Conservation (phyloP, 2,113 vertebrate species). For the Gallinago undulata region DNA sequence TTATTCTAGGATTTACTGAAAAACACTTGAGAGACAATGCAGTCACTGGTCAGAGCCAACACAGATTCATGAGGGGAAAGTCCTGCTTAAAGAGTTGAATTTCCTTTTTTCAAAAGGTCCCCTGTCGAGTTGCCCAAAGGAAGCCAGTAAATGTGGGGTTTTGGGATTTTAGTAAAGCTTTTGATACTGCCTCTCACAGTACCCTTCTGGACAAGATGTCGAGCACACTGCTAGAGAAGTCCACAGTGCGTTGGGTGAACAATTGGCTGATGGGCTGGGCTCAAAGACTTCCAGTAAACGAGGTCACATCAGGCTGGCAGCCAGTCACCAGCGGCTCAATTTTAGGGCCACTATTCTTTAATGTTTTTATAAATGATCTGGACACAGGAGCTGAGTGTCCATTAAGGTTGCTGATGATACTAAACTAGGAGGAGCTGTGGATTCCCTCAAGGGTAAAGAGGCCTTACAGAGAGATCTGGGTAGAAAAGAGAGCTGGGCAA, state of each 20-base stretch:
- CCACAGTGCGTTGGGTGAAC: neutral
- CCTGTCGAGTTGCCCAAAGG: neutral
- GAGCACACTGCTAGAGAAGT: neutral
- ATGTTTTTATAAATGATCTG: neutral
- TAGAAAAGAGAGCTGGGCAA: neutral
- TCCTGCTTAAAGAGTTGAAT: neutral
- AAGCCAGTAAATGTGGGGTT: rapidly evolving
- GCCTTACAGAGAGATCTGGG: neutral
- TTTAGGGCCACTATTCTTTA: neutral
- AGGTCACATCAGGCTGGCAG: neutral
- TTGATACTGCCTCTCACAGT: neutral
- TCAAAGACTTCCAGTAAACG: neutral
- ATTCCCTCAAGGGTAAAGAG: neutral
- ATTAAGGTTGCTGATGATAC: neutral
- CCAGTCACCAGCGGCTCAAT: neutral
- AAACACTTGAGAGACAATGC: neutral
- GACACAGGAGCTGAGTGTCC: neutral
- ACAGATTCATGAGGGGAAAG: neutral
- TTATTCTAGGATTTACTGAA: neutral
- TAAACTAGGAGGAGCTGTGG: neutral
- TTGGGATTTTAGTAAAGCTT: neutral
- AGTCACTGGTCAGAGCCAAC: neutral
- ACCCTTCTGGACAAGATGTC: neutral
- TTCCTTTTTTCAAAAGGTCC: neutral
- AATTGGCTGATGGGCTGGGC: neutral